Conservation (phyloP, 2,888 invertebrate genomes). For the Byasa hedistus region DNA sequence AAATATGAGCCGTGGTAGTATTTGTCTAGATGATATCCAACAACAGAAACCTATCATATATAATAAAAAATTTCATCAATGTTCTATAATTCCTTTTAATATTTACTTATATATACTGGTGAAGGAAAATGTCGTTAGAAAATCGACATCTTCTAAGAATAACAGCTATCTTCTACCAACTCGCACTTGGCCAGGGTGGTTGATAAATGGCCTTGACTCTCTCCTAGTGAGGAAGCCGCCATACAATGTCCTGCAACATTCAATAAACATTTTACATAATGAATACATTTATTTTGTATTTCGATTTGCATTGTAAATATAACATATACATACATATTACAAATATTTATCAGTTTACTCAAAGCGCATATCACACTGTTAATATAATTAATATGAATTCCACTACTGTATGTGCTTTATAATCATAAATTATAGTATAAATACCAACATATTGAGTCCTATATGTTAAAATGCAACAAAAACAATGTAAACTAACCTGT, state of each 20-base stretch:
- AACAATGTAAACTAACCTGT: slow-evolving; percentile 2
- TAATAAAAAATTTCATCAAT: too few species aligned
- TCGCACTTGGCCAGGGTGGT: too few species aligned
- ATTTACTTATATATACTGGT: too few species aligned
- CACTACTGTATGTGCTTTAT: slow-evolving; percentile 1
- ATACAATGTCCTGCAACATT: too few species aligned
- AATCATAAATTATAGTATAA: slow-evolving; percentile 5
- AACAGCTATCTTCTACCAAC: too few species aligned
- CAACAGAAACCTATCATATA: too few species aligned
- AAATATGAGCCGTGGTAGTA: too few species aligned
- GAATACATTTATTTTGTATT: neutral
- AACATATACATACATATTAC: neutral
- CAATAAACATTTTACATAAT: neutral
- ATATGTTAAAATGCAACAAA: slow-evolving; percentile 12
- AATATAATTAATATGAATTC: neutral
- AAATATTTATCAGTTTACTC: neutral
- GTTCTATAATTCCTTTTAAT: too few species aligned
- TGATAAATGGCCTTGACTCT: too few species aligned
- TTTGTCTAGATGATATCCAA: too few species aligned
- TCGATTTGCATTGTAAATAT: neutral
- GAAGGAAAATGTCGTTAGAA: too few species aligned
- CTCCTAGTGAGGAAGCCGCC: neutral
- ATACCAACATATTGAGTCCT: slow-evolving; percentile 1
- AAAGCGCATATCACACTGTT: neutral
- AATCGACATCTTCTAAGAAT: too few species aligned